Evolutionary conservation across 2,888 invertebrate genomes (phyloP), one percentile per base, ranked within the genome.

Genomic region (Pyrrhosoma nymphula): DNA sequence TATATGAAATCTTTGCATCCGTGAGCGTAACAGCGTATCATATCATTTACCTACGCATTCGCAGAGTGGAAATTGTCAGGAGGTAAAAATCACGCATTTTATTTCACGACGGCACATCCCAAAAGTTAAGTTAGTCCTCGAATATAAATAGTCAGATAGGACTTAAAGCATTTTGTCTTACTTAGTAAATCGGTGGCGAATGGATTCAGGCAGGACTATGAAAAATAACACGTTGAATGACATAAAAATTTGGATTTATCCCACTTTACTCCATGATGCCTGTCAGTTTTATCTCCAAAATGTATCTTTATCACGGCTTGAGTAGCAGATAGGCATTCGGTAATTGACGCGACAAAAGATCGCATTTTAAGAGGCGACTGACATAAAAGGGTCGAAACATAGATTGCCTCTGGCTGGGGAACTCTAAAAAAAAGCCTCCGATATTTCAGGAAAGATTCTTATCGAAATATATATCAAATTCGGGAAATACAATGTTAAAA

Each of bases 401-500:
- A 35, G 82, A 82, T 82, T 35, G 30, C 26, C 82, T 69, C 69
- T 23, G 69, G 26, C n/a, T 8, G 23, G 26, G n/a, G 12, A 2
- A 60, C 20, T 69, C 69, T 26, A 47, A 47, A 47, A 47, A 47
- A 69, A 69, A n/a, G n/a, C 69, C n/a, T 26, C 69, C n/a, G 35
- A 35, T 82, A 82, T 82, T 35, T 35, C 82, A 82, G 82, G 82
- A 82, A 82, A 82, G 82, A 82, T 35, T 16, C 82, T 35, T 82
- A 82, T 82, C 82, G 30, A 35, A 82, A 82, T 35, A 82, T 10
- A 35, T 82, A 82, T 82, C 82, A 82, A 82, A 82, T 82, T 82
- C 82, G 82, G 82, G 82, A 35, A 35, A 35, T 82, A 82, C 82
- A 35, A 82, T 82, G 82, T 82, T 82, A 82, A 82, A 82, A 82